Evolutionary conservation across 2,113 vertebrate genomes (phyloP), one percentile per base, ranked within the genome.

Genomic region (Ophiodon elongatus): DNA sequence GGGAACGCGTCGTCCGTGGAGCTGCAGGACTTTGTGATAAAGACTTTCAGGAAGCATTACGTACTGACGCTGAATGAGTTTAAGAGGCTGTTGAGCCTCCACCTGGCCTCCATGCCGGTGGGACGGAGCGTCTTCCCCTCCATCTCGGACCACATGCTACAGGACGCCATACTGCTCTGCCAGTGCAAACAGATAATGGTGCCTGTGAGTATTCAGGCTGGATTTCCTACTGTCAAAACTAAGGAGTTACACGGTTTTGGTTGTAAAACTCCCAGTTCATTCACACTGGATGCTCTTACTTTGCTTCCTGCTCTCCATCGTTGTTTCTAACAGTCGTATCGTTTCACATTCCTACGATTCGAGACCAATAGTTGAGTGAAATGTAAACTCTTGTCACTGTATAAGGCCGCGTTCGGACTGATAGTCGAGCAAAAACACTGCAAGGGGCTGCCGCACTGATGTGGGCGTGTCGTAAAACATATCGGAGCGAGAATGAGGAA

Each of bases 171-270:
- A 74, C 90, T 99, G 94, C 96, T 95, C 63, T 94, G 96, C 92
- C 96, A 96, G 73, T 99, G 98, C 96, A 98, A 96, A 88, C 98
- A 99, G 94, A 99, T 99, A 79, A 92, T 97, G 95, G 98, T 99
- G 96, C 98, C 98, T 97, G 98, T 99, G 93, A 98, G 98, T 99
- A 91, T 84, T 33, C 59, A 35, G 6, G 2, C 1, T 43, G n/a
- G 56, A 47, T 15, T 10, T 31, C 63, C 27, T 17, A 1, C 43
- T 15, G 29, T 67, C 41, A 25, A 13, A 69, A 15, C 43, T 6
- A 10, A 39, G 45, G 71, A 65, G 57, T 76, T 13, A 47, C 56
- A 47, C 23, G 6, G 37, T 17, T 47, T 73, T 27, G 63, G 63
- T 62, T 78, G 62, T 41, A 3, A 29, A 65, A 45, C 35, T 25